Evolutionary conservation across 2,113 vertebrate genomes (phyloP), one percentile per base, ranked within the genome.

Genomic region (Melanerpes aurifrons): DNA sequence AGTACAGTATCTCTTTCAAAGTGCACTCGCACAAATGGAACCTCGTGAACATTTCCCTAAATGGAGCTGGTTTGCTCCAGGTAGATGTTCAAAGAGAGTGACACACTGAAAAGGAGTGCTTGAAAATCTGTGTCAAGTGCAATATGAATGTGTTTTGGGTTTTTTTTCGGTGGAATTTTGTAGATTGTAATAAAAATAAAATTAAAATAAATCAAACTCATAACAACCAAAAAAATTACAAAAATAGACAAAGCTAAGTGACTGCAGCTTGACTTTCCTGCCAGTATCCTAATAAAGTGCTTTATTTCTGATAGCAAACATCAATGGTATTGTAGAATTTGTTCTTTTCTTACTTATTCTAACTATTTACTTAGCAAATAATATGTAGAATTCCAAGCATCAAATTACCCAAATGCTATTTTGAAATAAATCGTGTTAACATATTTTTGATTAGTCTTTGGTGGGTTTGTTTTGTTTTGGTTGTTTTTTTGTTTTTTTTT

Each of bases 21-120:
- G 7, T 6, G 19, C 3, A 14, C 8, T 61, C 20, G 69, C 8
- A 66, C 67, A 43, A 68, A 81, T 15, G 6, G 12, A 69, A 29
- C 18, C 4, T 6, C 2, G 1, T 10, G 16, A 77, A 45, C 0
- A 1, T 4, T 43, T 83, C 20, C 77, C 29, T 67, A n/a, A 67
- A 48, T 10, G 7, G 7, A 75, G 9, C 4, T 48, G 7, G 10
- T 37, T 37, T 35, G 14, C 20, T 50, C 28, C 0, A 0, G 25
- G 19, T 2, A 76, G 5, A 24, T 90, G 22, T 56, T 66, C n/a
- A 29, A 16, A 37, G 47, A 7, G 15, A 79, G 3, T 21, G 77
- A 48, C 4, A 28, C 1, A 8, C 19, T 82, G 58, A 6, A 67
- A 86, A 88, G 5, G 2, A 28, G 8, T 10, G 21, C 19, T 48